Evolutionary conservation across 2,113 vertebrate genomes (phyloP).

Genomic region (Stigmatopora nigra): DNA sequence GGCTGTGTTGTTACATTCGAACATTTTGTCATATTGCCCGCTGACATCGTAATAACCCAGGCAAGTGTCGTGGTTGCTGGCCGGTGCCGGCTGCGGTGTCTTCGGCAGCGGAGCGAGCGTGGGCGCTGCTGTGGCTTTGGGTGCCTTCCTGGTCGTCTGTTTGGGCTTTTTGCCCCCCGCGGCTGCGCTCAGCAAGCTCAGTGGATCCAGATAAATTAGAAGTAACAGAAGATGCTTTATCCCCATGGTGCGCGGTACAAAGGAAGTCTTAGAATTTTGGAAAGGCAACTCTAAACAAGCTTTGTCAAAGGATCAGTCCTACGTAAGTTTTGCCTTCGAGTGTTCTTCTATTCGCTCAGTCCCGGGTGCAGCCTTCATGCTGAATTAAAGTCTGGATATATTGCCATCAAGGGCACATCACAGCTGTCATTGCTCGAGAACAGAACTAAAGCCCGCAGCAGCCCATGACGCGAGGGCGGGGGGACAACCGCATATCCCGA

Average conservation of each 20-base stretch:
- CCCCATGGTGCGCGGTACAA: conserved; percentile 64
- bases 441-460: conserved; percentile 27
- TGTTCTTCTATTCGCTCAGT: conserved; percentile 38
- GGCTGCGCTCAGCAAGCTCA: conserved; percentile 64
- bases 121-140: conserved; percentile 58
- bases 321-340: conserved; percentile 33
- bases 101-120: conserved; percentile 46
- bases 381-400: conserved; percentile 26
- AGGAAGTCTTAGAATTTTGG: conserved; percentile 4
- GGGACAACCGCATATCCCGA: conserved; percentile 32
- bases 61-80: conserved; percentile 81
- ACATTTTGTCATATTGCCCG: conserved; percentile 93
- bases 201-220: conserved; percentile 70
- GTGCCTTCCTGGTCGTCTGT: conserved; percentile 37
- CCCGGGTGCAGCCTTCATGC: conserved; percentile 46
- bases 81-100: conserved; percentile 56
- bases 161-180: conserved; percentile 65
- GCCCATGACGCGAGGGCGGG: not conserved
- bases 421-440: conserved; percentile 21
- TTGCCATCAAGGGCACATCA: conserved; percentile 45
- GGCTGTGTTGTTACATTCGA: conserved; percentile 96
- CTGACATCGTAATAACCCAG: conserved; percentile 97
- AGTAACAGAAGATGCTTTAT: conserved; percentile 71
- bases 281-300: conserved; percentile 10
- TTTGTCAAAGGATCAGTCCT: conserved; percentile 30